Percentiles rank a stretch among this genome's conserved stretches.
phyloP scores from a whole-genome alignment of 2,113 vertebrate genomes.

The Fregetta grallaria region DNA sequence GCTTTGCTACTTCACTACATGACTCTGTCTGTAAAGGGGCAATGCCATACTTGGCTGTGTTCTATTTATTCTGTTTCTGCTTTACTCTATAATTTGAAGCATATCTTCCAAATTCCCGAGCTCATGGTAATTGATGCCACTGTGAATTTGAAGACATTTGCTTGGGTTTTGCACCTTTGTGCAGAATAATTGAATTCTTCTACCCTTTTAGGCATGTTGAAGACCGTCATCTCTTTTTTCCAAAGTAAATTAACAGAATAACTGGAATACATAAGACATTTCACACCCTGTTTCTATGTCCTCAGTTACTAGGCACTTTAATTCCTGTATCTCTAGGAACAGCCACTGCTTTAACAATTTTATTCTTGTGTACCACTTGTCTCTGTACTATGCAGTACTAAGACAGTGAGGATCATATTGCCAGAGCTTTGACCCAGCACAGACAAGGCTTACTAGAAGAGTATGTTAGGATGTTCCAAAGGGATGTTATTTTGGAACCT shows the following conservation, averaged over 20 bases:
- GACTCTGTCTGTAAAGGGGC: not conserved
- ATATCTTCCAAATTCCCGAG: not conserved
- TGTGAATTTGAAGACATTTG: not conserved
- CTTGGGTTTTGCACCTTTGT: not conserved
- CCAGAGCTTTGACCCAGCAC: not conserved
- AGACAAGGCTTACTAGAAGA: not conserved
- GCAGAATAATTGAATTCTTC: not conserved
- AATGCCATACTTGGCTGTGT: not conserved
- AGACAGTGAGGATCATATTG: not conserved
- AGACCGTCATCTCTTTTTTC: not conserved
- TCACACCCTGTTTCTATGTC: not conserved
- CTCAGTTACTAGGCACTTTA: not conserved
- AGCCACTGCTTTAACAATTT: not conserved
- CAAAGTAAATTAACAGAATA: not conserved
- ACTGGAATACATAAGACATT: not conserved
- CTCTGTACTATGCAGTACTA: not conserved
- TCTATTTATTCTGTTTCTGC: not conserved
- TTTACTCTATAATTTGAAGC: not conserved
- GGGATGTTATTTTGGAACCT: not conserved
- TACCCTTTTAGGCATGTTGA: not conserved
- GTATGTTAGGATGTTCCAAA: not conserved
- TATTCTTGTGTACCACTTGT: not conserved
- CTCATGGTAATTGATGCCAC: not conserved
- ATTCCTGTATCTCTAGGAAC: not conserved
- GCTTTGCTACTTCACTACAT: not conserved